phyloP scores from a whole-genome alignment of 1,140 invertebrate genomes.

The Anagrus nilaparvatae region DNA sequence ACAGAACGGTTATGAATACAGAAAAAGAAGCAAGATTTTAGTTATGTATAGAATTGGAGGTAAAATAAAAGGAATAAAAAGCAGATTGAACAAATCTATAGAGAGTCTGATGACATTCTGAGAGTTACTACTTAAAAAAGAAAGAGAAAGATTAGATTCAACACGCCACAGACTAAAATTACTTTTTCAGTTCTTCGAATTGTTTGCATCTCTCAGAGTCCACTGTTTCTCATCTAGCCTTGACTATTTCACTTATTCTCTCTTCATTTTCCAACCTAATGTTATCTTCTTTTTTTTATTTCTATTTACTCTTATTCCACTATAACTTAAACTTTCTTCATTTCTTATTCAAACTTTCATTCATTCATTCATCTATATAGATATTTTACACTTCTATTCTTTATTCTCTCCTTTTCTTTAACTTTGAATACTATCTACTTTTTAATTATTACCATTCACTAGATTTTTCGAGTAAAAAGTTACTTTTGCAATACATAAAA shows the following conservation, averaged over 20 bases:
- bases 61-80: too few species aligned
- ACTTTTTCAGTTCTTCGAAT: slow-evolving; percentile 27
- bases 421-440: too few species aligned
- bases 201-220: slow-evolving; percentile 29
- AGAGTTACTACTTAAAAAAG: slow-evolving; percentile 25
- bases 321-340: slow-evolving; percentile 7
- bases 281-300: background rate
- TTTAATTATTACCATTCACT: too few species aligned
- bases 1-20: too few species aligned
- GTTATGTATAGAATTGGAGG: too few species aligned
- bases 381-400: too few species aligned
- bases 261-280: background rate
- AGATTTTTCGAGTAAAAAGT: too few species aligned
- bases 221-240: slow-evolving; percentile 18
- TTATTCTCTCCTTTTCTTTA: too few species aligned
- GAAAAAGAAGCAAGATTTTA: too few species aligned
- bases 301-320: slow-evolving; percentile 11
- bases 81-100: too few species aligned
- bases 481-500: too few species aligned
- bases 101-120: slow-evolving; percentile 23
- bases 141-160: slow-evolving; percentile 22
- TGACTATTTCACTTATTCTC: slow-evolving; percentile 1
- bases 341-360: slow-evolving; percentile 7
- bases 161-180: slow-evolving; percentile 28
- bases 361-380: background rate